phyloP scores from a whole-genome alignment of 2,888 invertebrate genomes.

The Ornithoptera priamus region DNA sequence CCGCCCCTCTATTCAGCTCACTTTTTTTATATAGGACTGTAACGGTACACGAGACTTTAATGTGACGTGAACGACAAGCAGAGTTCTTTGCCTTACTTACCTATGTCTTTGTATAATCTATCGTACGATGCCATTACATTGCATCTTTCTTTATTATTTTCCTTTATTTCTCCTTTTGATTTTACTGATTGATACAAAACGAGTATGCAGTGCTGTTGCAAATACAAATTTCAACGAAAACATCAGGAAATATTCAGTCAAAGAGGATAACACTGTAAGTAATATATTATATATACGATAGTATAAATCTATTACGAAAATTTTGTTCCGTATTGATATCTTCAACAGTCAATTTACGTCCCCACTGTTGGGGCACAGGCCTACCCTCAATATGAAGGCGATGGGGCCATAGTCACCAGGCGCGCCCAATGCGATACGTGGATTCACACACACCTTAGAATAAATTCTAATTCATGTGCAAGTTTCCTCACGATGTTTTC shows the following conservation, averaged over 20 bases:
- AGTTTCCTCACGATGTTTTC: too few species aligned
- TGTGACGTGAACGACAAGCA: constrained; percentile 38
- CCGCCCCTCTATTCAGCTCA: constrained; percentile 51
- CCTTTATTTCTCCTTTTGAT: not conserved
- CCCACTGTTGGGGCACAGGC: too few species aligned
- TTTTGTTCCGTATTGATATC: not conserved
- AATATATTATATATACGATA: not conserved
- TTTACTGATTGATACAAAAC: constrained; percentile 7
- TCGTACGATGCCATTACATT: constrained; percentile 32
- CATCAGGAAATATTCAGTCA: constrained; percentile 55
- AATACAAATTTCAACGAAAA: constrained; percentile 58
- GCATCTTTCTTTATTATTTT: constrained; percentile 22
- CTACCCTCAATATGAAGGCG: too few species aligned
- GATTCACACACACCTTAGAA: too few species aligned
- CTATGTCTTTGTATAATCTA: constrained; percentile 16
- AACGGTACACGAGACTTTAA: constrained; percentile 43
- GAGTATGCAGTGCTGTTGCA: constrained; percentile 40
- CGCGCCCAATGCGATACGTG: too few species aligned
- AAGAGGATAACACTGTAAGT: constrained; percentile 55
- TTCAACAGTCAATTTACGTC: too few species aligned
- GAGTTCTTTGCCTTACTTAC: constrained; percentile 36
- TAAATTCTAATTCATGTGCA: too few species aligned
- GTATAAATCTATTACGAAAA: not conserved
- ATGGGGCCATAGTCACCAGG: too few species aligned
- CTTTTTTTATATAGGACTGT: constrained; percentile 64